Evolutionary conservation across 2,113 vertebrate genomes (phyloP).

Genomic region (Platichthys flesus): DNA sequence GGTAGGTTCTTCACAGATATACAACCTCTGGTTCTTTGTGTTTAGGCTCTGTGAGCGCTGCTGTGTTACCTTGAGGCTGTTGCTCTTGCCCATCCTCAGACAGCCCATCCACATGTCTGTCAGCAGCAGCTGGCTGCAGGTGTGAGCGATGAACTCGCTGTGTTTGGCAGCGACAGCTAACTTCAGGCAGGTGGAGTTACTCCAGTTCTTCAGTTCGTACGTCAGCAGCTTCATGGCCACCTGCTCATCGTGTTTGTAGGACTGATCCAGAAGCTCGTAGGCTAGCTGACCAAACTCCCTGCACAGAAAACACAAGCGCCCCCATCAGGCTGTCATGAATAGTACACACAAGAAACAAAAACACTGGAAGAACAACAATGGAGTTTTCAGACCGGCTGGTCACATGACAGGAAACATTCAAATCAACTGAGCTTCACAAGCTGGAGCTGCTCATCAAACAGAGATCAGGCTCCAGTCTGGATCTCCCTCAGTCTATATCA

Average conservation of each 20-base stretch:
- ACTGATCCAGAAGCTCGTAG: constrained; percentile 96
- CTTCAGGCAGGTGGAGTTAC: constrained; percentile 97
- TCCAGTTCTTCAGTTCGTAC: constrained; percentile 98
- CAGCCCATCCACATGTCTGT: constrained; percentile 99
- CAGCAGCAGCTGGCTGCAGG: constrained; percentile 98
- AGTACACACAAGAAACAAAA: too few species aligned
- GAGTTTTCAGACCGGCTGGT: too few species aligned
- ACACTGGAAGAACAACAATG: too few species aligned
- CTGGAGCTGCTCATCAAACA: too few species aligned
- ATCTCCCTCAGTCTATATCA: not conserved
- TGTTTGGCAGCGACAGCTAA: constrained; percentile 98
- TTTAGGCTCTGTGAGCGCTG: not conserved
- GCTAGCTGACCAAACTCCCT: constrained; percentile 98
- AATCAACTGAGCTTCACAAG: too few species aligned
- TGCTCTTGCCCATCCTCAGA: constrained; percentile 97
- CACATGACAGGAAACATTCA: too few species aligned
- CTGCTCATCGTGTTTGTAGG: constrained; percentile 97
- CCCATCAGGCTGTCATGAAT: too few species aligned
- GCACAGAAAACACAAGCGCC: constrained; percentile 16
- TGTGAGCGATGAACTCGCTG: constrained; percentile 98
- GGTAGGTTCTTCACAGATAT: too few species aligned
- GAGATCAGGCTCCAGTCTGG: not conserved
- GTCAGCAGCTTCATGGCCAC: constrained; percentile 99
- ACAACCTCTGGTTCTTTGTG: too few species aligned
- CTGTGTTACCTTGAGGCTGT: constrained; percentile 67